These are phyloP conservation scores for Orthosia cruda DNA, from an alignment of 2,888 invertebrate species.

Conservation along the genomic window DNA sequence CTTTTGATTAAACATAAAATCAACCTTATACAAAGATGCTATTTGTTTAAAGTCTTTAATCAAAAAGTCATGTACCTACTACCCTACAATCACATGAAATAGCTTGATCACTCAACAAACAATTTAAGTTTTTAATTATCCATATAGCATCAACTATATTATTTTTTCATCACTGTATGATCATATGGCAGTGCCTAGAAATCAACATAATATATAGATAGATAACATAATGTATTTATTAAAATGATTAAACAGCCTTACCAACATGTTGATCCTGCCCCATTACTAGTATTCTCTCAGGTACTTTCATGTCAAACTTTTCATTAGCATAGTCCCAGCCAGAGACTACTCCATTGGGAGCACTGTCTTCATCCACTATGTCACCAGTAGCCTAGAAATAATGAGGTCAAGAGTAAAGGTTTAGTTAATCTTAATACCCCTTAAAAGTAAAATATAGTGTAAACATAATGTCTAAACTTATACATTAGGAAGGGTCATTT, in stretches of 20 bases:
- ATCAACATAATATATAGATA: not conserved
- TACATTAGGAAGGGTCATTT: not conserved
- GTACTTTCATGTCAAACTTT: conserved; percentile 98
- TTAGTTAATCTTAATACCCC: not conserved
- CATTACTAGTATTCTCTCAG: conserved; percentile 97
- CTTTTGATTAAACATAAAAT: not conserved
- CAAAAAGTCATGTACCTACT: not conserved
- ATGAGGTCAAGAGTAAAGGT: not conserved
- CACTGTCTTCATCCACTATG: conserved; percentile 92
- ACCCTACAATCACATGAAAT: conserved; percentile 11
- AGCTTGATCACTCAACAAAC: not conserved
- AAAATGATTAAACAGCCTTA: conserved; percentile 64
- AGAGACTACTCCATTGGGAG: conserved; percentile 92
- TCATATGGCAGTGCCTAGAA: not conserved
- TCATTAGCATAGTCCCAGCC: conserved; percentile 94
- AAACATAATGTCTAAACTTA: too few species aligned
- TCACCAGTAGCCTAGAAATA: conserved; percentile 93
- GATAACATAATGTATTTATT: too few species aligned
- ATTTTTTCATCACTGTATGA: not conserved
- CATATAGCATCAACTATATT: not conserved
- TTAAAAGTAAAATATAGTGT: not conserved
- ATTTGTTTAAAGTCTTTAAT: not conserved
- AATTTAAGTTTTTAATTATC: not conserved
- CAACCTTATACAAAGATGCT: too few species aligned
- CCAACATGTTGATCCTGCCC: conserved; percentile 95